These are phyloP conservation scores for Asteroscopus sphinx DNA, from an alignment of 2,888 invertebrate species.

Conservation along the genomic window DNA sequence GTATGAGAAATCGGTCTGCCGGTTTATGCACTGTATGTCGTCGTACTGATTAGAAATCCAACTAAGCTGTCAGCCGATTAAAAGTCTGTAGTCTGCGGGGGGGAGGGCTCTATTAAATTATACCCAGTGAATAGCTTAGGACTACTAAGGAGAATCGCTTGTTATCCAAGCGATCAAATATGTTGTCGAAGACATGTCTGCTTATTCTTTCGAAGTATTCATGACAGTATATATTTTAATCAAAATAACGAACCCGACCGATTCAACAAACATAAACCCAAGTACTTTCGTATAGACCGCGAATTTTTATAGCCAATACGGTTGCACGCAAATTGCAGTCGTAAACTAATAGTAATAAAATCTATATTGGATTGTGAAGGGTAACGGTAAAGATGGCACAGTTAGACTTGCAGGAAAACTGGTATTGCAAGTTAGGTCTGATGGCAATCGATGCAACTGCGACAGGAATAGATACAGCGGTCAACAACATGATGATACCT, in stretches of 20 bases:
- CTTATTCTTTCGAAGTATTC: too few species aligned
- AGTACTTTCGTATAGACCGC: slow-evolving; percentile 48
- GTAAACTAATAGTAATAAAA: slow-evolving; percentile 55
- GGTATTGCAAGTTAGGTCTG: slow-evolving; percentile 59
- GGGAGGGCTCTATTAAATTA: too few species aligned
- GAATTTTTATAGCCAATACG: slow-evolving; percentile 49
- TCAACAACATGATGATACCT: slow-evolving; percentile 52
- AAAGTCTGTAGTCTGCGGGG: too few species aligned
- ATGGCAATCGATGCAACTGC: slow-evolving; percentile 54
- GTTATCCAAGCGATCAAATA: too few species aligned
- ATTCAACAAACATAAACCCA: slow-evolving; percentile 47
- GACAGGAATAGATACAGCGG: slow-evolving; percentile 54
- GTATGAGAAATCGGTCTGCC: too few species aligned
- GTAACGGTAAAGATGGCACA: slow-evolving; percentile 63
- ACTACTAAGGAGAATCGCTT: too few species aligned
- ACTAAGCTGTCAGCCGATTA: too few species aligned
- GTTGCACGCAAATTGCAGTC: slow-evolving; percentile 50
- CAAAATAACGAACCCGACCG: slow-evolving; percentile 26
- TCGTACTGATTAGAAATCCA: too few species aligned
- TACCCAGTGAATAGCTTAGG: too few species aligned
- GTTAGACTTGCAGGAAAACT: slow-evolving; percentile 59
- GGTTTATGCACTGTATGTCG: too few species aligned
- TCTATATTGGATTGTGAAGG: slow-evolving; percentile 43
- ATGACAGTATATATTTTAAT: slow-evolving; percentile 13
- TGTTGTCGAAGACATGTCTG: too few species aligned